phyloP scores from a whole-genome alignment of 1,140 invertebrate genomes.

The Scaptodrosophila lebanonensis region DNA sequence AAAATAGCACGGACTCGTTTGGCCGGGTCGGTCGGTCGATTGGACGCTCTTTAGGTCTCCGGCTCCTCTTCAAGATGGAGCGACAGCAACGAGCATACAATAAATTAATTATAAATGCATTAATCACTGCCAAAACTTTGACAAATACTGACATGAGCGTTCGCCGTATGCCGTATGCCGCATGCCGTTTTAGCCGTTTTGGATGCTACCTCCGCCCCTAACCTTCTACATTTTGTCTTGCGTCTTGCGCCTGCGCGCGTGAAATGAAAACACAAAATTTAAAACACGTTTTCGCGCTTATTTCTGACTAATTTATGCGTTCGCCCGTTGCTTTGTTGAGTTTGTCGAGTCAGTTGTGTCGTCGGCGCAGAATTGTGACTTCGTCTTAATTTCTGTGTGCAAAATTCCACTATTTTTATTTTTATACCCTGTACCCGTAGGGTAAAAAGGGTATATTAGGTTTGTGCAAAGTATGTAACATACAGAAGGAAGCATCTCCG shows the following conservation, averaged over 20 bases:
- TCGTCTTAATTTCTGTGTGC: no score
- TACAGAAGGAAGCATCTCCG: no score
- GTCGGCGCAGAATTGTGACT: conserved; percentile 7
- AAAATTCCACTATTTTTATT: no score
- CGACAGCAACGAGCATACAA: conserved; percentile 62
- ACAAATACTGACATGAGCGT: conserved; percentile 75
- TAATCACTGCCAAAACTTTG: conserved; percentile 73
- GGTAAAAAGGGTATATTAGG: no score
- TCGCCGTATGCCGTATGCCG: conserved; percentile 34
- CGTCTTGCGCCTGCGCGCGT: conserved; percentile 30
- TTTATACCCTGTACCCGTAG: conserved; percentile 24
- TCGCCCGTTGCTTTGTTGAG: conserved; percentile 45
- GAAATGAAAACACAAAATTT: conserved; percentile 71
- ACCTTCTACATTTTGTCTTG: conserved; percentile 7
- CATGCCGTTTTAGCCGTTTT: conserved; percentile 18
- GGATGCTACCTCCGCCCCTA: conserved; percentile 14
- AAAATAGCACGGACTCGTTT: conserved; percentile 28
- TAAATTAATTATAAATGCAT: conserved; percentile 76
- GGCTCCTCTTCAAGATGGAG: background rate
- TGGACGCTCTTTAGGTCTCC: conserved; percentile 5
- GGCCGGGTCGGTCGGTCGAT: conserved; percentile 3
- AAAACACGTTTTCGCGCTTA: conserved; percentile 74
- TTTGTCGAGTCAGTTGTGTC: conserved; percentile 23
- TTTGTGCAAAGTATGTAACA: no score
- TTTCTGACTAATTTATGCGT: conserved; percentile 72